phyloP scores from a whole-genome alignment of 2,113 vertebrate species.

The Hystrix brachyura region DNA sequence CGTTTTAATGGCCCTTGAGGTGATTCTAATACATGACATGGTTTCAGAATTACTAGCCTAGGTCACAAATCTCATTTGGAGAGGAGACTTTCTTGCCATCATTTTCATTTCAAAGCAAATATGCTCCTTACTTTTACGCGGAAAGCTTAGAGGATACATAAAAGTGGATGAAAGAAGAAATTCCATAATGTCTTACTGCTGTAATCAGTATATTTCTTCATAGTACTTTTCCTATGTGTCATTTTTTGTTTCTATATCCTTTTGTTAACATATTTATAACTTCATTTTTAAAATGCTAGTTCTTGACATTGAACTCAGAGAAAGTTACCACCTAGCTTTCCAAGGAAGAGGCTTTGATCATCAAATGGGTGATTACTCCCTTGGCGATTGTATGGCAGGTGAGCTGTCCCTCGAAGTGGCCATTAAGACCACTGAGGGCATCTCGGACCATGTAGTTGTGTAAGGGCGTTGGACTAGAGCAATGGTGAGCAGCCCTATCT shows the following conservation, averaged over 20 bases:
- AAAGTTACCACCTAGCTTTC: not conserved
- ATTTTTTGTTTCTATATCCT: constrained; percentile 24
- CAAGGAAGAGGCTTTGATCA: not conserved
- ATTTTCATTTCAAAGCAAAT: constrained; percentile 26
- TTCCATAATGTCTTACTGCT: not conserved
- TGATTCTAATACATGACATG: not conserved
- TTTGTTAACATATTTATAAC: constrained; percentile 14
- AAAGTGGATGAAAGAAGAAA: constrained; percentile 16
- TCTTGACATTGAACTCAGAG: not conserved
- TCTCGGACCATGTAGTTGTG: not conserved
- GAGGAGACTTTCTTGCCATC: not conserved
- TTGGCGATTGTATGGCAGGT: not conserved
- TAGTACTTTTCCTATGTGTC: not conserved
- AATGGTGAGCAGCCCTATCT: not conserved
- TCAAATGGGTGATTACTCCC: too few relatives aligned
- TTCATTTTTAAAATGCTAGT: not conserved
- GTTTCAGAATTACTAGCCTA: not conserved
- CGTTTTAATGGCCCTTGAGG: not conserved
- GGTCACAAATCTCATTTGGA: not conserved
- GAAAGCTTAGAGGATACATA: not conserved
- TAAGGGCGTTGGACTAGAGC: not conserved
- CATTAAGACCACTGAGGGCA: not conserved
- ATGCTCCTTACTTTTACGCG: not conserved
- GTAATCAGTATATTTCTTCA: not conserved
- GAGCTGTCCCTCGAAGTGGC: not conserved